Percentiles rank a stretch among this genome's conserved stretches.
Evolutionary conservation across 2,797 vertebrate genomes (phyloP).

Genomic region (Odontamblyopus rebecca): DNA sequence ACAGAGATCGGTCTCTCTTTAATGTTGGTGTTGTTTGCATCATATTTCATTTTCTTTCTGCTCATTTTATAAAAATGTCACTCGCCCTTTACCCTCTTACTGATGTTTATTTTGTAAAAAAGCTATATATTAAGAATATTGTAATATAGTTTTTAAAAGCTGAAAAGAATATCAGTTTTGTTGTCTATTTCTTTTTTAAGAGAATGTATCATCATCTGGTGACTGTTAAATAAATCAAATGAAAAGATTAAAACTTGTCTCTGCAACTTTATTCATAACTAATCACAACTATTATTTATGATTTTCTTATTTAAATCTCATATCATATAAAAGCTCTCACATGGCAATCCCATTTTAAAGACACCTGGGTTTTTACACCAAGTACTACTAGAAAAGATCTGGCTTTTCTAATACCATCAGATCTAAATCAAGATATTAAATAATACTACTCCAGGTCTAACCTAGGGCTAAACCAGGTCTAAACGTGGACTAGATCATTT

Average conservation of each 20-base stretch:
- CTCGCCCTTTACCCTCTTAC: constrained; percentile 67
- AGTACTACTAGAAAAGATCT: too few relatives aligned
- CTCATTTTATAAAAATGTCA: constrained; percentile 66
- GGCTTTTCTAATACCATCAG: too few relatives aligned
- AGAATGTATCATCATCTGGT: constrained; percentile 86
- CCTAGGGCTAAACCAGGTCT: too few relatives aligned
- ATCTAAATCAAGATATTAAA: too few relatives aligned
- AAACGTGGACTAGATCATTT: too few relatives aligned
- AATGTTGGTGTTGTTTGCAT: constrained; percentile 71
- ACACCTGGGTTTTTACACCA: too few relatives aligned
- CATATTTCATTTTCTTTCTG: constrained; percentile 42
- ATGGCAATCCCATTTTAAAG: not conserved
- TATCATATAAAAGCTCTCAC: not conserved
- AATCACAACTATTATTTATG: not conserved
- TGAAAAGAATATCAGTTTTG: constrained; percentile 78
- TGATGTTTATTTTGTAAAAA: constrained; percentile 84
- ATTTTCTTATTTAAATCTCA: constrained; percentile 9
- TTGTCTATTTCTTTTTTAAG: constrained; percentile 84
- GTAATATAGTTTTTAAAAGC: constrained; percentile 84
- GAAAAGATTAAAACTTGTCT: constrained; percentile 49
- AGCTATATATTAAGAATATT: constrained; percentile 86
- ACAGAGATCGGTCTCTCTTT: constrained; percentile 71
- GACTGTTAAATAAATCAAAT: constrained; percentile 85
- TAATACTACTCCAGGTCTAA: too few relatives aligned
- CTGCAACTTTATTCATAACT: not conserved